Evolutionary conservation across 2,888 invertebrate species (phyloP).

Genomic region (Folsomia manolachei): DNA sequence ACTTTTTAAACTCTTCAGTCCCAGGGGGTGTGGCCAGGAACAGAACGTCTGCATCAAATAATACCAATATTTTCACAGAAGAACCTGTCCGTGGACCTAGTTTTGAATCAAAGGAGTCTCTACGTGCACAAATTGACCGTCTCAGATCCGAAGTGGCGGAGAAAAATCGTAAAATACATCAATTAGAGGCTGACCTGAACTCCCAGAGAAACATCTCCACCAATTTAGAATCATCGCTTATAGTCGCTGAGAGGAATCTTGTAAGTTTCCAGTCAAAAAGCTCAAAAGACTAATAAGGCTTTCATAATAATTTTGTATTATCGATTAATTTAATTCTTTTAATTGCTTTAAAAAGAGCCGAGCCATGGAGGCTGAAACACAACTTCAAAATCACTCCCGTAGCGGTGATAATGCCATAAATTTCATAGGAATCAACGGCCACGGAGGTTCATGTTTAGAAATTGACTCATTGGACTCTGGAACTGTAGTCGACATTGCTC

Average conservation of each 20-base stretch:
- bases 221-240: conserved; percentile 30
- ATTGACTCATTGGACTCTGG: conserved; percentile 24
- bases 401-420: conserved; percentile 5
- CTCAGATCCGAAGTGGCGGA: conserved; percentile 41
- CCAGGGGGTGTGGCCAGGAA: conserved; percentile 16
- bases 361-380: conserved; percentile 64
- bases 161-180: conserved; percentile 42
- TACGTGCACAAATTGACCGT: conserved; percentile 39
- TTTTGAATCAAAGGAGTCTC: conserved; percentile 35
- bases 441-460: neutral
- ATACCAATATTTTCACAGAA: conserved; percentile 12
- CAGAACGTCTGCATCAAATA: conserved; percentile 10
- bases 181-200: conserved; percentile 39
- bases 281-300: no score
- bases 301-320: neutral
- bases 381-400: no score
- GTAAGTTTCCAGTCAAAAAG: no score
- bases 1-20: conserved; percentile 11
- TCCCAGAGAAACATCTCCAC: conserved; percentile 34
- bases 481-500: conserved; percentile 24
- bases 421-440: conserved; percentile 22
- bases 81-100: conserved; percentile 31
- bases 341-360: conserved; percentile 59
- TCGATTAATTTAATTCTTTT: conserved; percentile 28
- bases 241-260: conserved; percentile 33